Percentiles rank a stretch among this genome's conserved stretches.
phyloP scores from a whole-genome alignment of 2,888 invertebrate genomes.

The Aethes cnicana region DNA sequence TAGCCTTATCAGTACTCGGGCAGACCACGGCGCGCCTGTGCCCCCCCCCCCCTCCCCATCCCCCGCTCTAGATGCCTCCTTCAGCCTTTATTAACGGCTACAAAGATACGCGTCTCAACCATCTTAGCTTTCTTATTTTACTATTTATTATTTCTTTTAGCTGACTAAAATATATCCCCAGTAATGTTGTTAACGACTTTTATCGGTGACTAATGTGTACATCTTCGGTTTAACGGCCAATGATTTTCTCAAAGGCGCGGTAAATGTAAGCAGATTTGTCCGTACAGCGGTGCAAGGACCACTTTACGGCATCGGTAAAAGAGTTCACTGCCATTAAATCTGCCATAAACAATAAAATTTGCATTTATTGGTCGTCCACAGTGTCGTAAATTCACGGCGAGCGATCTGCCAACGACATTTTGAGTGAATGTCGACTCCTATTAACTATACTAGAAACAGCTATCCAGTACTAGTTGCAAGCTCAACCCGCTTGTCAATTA shows the following conservation, averaged over 20 bases:
- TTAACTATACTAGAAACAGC: slow-evolving; percentile 52
- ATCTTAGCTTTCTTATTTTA: slow-evolving; percentile 34
- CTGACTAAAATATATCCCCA: not conserved
- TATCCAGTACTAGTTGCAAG: slow-evolving; percentile 55
- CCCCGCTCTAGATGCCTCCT: slow-evolving; percentile 48
- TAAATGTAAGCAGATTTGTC: slow-evolving; percentile 54
- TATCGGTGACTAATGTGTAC: not conserved
- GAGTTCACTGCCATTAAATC: slow-evolving; percentile 77
- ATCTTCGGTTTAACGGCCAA: slow-evolving; percentile 3
- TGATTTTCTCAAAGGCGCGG: slow-evolving; percentile 36
- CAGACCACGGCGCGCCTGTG: slow-evolving; percentile 61
- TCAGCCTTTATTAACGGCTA: slow-evolving; percentile 62
- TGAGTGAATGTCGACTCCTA: slow-evolving; percentile 72
- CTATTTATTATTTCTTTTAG: slow-evolving; percentile 9
- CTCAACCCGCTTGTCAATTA: slow-evolving; percentile 77
- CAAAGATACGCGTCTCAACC: slow-evolving; percentile 50
- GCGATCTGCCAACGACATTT: slow-evolving; percentile 77
- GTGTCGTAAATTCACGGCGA: slow-evolving; percentile 72
- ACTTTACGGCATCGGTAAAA: slow-evolving; percentile 75
- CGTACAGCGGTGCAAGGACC: slow-evolving; percentile 53
- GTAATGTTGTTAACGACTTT: not conserved
- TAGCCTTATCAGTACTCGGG: slow-evolving; percentile 75
- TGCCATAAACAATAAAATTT: slow-evolving; percentile 81
- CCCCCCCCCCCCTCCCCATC: slow-evolving; percentile 51
- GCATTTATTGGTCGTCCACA: slow-evolving; percentile 80